Base-by-base conservation (phyloP, 92 coral and sea anemone species). In the Porites evermanni region DNA sequence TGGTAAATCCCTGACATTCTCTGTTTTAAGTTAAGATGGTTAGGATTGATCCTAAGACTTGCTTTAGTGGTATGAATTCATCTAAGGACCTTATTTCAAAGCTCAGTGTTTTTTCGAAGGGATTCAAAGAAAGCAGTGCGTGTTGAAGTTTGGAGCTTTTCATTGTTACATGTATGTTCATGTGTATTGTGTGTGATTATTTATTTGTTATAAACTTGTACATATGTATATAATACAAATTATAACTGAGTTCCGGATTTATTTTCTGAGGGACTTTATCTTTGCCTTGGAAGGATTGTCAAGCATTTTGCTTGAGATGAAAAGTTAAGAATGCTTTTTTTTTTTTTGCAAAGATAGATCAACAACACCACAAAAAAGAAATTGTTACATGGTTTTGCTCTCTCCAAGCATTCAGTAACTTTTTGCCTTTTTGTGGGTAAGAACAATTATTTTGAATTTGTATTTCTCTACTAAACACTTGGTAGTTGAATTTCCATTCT, bases 181-280 rank as follows among this genome's bases (percentile, higher is more conserved):
- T 14, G 8, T 84, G 83, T 84, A 53, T 53, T 52, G 52, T 64
- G 13, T 64, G 86, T 85, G 96, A 87, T 93, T 92, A 94, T 94
- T 94, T 94, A 94, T 94, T 94, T 94, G 98, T 93, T 68, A 84
- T 86, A 80, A 93, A 91, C 68, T 29, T 94, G 98, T 94, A 94
- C 87, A 94, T 94, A 94, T 94, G 98, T 94, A 93, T 84, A 94
- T 94, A 94, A 9, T 70, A 81, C 74, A 83, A 91, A 92, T 88
- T 93, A 89, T 90, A 90, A 88, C 88, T 90, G 75, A 88, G 84
- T 72, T 75, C 90, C 85, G 91, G 89, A 90, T 88, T 94, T 93
- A 94, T 94, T 94, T 94, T 94, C 98, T 52, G 89, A 88, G 72
- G 72, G 72, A 75, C 74, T 29, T 54, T 52, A 20, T 0, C 26